Base-by-base conservation (phyloP, 1,140 invertebrate genomes). In the Piezodorus guildinii region DNA sequence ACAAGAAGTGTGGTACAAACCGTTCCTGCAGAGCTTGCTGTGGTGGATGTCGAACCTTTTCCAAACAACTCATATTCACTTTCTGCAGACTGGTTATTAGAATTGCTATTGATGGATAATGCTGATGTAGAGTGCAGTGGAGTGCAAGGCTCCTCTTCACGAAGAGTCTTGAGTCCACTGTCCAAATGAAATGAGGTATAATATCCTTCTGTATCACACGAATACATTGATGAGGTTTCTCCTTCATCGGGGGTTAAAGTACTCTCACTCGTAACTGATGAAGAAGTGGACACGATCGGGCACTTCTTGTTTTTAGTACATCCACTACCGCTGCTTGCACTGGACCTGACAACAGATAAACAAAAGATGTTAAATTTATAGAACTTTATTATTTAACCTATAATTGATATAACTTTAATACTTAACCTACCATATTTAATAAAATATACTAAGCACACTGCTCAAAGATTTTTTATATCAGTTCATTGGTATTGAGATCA, bases 171-270 rank as follows among this genome's bases (percentile, higher is more conserved):
- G 51, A 96, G 74, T 2, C 94, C 94, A 62, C 91, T 94, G 74
- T 97, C 94, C 79, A 94, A 86, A 73, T 96, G 92, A 77, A 97
- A 96, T 14, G 92, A 96, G 0, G 94, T 97, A 74, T 96, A 97
- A 74, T 96, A 97, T 14, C 94, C 94, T 75, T 96, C 94, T 15
- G 93, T 94, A 73, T 97, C 94, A 71, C 93, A 92, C 6, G 92
- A 95, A 75, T 94, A 96, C 52, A 92, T 90, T 0, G 92, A 95
- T 70, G 88, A 91, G 5, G 87, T 92, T 74, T 94, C 92, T 45
- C 88, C 85, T 71, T 95, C 91, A 73, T 91, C 88, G 1, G 88
- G 89, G 2, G 89, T 91, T 39, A 90, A 76, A 4, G 65, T 66
- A 19, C 88, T 88, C 76, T 91, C 90, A 68, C 87, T 90, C 1